Evolutionary conservation across 1,140 invertebrate genomes (phyloP).

Genomic region (Drosophila melanica): DNA sequence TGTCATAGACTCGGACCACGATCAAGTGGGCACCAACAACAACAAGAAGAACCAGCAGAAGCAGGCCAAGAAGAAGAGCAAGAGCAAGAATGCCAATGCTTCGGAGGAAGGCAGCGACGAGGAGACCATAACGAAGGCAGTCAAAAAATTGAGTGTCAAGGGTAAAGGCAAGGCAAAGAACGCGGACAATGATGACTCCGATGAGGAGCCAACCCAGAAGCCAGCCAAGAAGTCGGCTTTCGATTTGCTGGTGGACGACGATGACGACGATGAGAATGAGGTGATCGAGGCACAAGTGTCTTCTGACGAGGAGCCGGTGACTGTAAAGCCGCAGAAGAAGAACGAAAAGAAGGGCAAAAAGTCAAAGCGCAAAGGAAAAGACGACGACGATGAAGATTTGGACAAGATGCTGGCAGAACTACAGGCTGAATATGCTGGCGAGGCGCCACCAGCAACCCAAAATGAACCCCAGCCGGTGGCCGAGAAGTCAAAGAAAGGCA

Average conservation of each 20-base stretch:
- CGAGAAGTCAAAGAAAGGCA: slow-evolving; percentile 84
- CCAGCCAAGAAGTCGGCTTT: slow-evolving; percentile 86
- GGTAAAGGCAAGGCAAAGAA: slow-evolving; percentile 58
- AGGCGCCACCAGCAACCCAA: slow-evolving; percentile 79
- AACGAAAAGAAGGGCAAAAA: slow-evolving; percentile 89
- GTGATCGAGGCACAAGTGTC: slow-evolving; percentile 48
- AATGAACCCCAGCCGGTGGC: slow-evolving; percentile 78
- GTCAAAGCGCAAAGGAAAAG: slow-evolving; percentile 88
- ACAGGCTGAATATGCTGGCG: slow-evolving; percentile 90
- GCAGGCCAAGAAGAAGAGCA: slow-evolving; percentile 60
- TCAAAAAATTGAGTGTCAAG: slow-evolving; percentile 76
- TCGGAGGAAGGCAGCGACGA: slow-evolving; percentile 60
- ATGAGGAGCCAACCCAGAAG: slow-evolving; percentile 73
- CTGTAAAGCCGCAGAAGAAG: slow-evolving; percentile 84
- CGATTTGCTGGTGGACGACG: slow-evolving; percentile 86
- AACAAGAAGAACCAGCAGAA: slow-evolving; percentile 79
- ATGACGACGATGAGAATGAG: slow-evolving; percentile 84
- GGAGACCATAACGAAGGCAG: slow-evolving; percentile 55
- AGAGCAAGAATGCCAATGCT: slow-evolving; percentile 46
- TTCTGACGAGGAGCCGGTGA: slow-evolving; percentile 84
- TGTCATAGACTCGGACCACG: slow-evolving; percentile 62
- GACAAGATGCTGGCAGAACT: slow-evolving; percentile 93
- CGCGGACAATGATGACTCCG: slow-evolving; percentile 80
- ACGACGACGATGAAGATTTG: slow-evolving; percentile 90
- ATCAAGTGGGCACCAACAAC: slow-evolving; percentile 70